Evolutionary conservation across 2,797 vertebrate genomes (phyloP), one percentile per base, ranked within the genome.

Genomic region (Natrix natrix): DNA sequence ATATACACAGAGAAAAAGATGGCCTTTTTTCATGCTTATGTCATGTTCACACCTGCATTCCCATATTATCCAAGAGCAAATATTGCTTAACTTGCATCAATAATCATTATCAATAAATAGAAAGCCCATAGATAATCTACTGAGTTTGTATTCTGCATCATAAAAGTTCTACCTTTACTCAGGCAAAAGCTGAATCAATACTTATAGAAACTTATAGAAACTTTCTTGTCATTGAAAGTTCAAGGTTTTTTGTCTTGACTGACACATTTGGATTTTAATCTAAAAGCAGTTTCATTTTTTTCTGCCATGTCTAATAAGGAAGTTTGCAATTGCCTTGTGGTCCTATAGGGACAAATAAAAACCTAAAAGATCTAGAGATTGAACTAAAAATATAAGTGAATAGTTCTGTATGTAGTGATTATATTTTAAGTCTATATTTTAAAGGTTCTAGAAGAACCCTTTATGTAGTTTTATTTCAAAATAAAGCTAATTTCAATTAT

Each of bases 181-280:
- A 69, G 28, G 43, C 3, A n/a, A 83, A 92, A 89, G 17, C 78
- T n/a, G 1, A 32, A 5, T 24, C 14, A 78, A 89, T 83, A 90
- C 24, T 17, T 92, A 32, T 32, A 69, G n/a, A 69, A 69, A 87
- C 28, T 74, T 60, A n/a, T 10, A 43, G 32, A 78, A 43, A 87
- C 11, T 48, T 32, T 28, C 66, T 59, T 88, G 17, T 52, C 61
- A 54, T 59, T 22, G 52, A 61, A 37, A 28, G n/a, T 55, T 59
- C 54, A 32, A 59, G 60, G 8, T 87, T 26, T 90, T 90, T 90
- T 90, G 69, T 93, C 89, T 93, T 86, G 74, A 61, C 61, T 56
- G 57, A 26, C 28, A 74, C n/a, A 93, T 89, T 69, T 89, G 87
- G 61, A 91, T 74, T 87, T 20, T 59, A 91, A 93, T 91, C 55